phyloP scores from a whole-genome alignment of 35 echinoderm and acorn worm species.

The Chiridota heheva region DNA sequence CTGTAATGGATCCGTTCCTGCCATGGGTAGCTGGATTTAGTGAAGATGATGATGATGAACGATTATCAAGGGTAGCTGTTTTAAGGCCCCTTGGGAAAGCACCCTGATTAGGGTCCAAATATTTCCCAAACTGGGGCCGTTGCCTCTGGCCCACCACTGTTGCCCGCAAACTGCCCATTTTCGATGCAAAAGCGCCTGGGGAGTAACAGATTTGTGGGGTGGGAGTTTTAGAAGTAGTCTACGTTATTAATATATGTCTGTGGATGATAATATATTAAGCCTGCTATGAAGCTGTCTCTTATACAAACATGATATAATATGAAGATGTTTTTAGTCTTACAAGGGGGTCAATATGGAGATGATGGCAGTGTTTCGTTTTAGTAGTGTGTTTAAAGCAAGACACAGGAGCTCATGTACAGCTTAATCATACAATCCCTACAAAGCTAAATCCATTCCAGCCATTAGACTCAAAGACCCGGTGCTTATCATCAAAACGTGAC shows the following conservation, averaged over 20 bases:
- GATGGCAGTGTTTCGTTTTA: too few species aligned
- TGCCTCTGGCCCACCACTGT: slow-evolving; percentile 10
- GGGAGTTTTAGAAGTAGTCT: background rate
- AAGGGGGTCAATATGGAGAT: too few species aligned
- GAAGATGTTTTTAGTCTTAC: too few species aligned
- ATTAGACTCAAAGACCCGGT: too few species aligned
- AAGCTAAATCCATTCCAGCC: too few species aligned
- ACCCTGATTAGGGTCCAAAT: slow-evolving; percentile 7
- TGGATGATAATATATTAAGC: background rate
- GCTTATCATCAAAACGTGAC: too few species aligned
- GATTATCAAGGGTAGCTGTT: slow-evolving; percentile 49
- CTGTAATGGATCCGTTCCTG: slow-evolving; percentile 76
- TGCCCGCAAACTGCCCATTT: slow-evolving; percentile 61
- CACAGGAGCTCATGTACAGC: too few species aligned
- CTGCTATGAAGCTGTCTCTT: too few species aligned
- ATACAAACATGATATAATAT: too few species aligned
- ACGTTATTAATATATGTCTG: slow-evolving; percentile 19
- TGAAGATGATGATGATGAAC: slow-evolving; percentile 48
- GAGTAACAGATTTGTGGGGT: slow-evolving; percentile 21
- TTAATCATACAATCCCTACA: too few species aligned
- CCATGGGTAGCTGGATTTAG: slow-evolving; percentile 58
- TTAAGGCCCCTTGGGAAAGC: background rate
- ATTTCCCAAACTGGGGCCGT: slow-evolving; percentile 5
- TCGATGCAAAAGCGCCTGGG: slow-evolving; percentile 53
- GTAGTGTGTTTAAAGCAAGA: too few species aligned